Evolutionary conservation across 2,113 vertebrate genomes (phyloP), one percentile per base, ranked within the genome.

Genomic region (Megaptera novaeangliae): DNA sequence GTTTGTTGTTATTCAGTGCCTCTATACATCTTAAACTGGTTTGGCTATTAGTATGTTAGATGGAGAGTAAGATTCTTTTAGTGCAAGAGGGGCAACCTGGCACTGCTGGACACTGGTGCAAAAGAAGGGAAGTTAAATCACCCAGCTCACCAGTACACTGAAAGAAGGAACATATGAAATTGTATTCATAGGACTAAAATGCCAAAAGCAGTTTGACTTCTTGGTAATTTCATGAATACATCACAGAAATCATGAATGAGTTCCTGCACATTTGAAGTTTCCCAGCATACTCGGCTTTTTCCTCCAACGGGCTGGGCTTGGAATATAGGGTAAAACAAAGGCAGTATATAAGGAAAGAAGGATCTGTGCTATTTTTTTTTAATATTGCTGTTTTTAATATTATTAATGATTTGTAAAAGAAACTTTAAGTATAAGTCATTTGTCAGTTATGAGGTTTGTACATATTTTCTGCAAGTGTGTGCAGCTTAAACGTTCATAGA

Each of bases 31-130:
- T 95, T 91, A 71, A 94, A 72, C 27, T 88, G 27, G 11, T 55
- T 78, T 80, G 55, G 7, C n/a, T 90, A 82, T 94, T 93, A 91
- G 46, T 92, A 44, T 80, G 74, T 55, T 71, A 93, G n/a, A 84
- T 23, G 29, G n/a, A 74, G 7, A 66, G 27, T 63, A 41, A 91
- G 52, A 49, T 52, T 31, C 3, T 61, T 83, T 68, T 46, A 25
- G 25, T 88, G 15, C 8, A 46, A 61, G 9, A 72, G 6, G 41
- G n/a, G 15, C 29, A 80, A 31, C 27, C 21, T 72, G 49, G 2
- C 75, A 69, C 44, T 91, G 27, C 41, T 52, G 9, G 36, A 81
- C 25, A 25, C 6, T 23, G 57, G 11, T 31, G 23, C 36, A 68
- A 29, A 18, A 57, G 12, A 49, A 72, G 10, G 1, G 9, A 91